phyloP scores from a whole-genome alignment of 2,797 vertebrate genomes.

The Enoplosus armatus region DNA sequence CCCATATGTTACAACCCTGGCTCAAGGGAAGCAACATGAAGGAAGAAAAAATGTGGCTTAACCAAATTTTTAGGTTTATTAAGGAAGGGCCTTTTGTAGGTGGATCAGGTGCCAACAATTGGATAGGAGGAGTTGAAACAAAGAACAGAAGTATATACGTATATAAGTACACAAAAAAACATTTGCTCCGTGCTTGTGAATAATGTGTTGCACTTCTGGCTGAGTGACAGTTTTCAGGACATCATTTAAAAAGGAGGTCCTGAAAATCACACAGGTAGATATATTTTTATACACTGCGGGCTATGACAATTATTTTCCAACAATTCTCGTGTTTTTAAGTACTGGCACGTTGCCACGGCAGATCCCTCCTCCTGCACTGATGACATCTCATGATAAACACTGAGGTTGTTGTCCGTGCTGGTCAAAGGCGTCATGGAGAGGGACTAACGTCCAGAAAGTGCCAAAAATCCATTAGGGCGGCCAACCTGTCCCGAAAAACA shows the following conservation, averaged over 20 bases:
- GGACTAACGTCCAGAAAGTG: constrained; percentile 26
- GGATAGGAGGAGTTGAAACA: too few relatives aligned
- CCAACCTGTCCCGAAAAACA: constrained; percentile 22
- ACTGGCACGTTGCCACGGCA: neutral
- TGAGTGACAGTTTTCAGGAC: neutral
- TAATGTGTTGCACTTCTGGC: neutral
- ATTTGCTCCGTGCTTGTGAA: neutral
- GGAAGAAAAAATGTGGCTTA: too few relatives aligned
- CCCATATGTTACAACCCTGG: too few relatives aligned
- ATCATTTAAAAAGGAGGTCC: neutral
- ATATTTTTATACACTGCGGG: neutral
- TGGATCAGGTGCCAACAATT: too few relatives aligned
- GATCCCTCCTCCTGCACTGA: constrained; percentile 8
- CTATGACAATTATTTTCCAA: neutral
- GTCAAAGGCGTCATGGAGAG: constrained; percentile 31
- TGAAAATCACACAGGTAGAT: neutral
- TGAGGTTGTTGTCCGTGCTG: constrained; percentile 25
- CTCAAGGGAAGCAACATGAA: too few relatives aligned
- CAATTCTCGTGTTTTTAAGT: constrained; percentile 8
- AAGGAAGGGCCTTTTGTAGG: too few relatives aligned
- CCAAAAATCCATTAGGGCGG: constrained; percentile 25
- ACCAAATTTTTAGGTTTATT: too few relatives aligned
- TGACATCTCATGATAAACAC: constrained; percentile 31
- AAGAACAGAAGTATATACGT: too few relatives aligned
- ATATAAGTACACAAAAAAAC: too few relatives aligned